Percentiles rank a stretch among this genome's conserved stretches.
Evolutionary conservation across 2,888 invertebrate genomes (phyloP).

Genomic region (Strigamia transsilvanica): DNA sequence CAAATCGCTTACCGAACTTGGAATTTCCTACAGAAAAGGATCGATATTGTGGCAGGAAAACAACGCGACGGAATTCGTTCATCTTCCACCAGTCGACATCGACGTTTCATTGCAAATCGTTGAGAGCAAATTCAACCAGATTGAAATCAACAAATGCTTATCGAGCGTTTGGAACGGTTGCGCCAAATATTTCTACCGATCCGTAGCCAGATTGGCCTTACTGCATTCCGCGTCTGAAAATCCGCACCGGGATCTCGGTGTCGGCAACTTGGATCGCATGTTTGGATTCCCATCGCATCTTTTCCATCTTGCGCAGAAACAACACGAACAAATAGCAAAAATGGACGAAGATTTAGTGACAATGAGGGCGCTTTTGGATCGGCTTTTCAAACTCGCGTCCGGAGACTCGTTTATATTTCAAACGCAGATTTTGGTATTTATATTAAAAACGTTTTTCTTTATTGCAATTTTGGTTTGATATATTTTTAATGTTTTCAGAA

Average conservation of each 20-base stretch:
- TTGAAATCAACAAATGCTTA: slow-evolving; percentile 55
- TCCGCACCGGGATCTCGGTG: slow-evolving; percentile 79
- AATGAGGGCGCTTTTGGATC: slow-evolving; percentile 60
- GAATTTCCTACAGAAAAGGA: slow-evolving; percentile 81
- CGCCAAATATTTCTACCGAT: slow-evolving; percentile 77
- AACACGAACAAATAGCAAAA: neutral
- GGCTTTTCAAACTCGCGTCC: slow-evolving; percentile 33
- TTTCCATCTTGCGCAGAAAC: slow-evolving; percentile 65
- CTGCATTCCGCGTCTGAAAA: slow-evolving; percentile 70
- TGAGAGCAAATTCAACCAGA: neutral
- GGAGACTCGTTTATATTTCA: slow-evolving; percentile 4
- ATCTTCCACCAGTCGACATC: slow-evolving; percentile 76
- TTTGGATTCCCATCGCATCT: slow-evolving; percentile 85
- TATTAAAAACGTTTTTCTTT: neutral
- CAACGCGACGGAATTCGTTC: slow-evolving; percentile 60
- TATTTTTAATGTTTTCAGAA: slow-evolving; percentile 63
- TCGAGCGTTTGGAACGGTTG: slow-evolving; percentile 70
- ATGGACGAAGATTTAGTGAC: neutral
- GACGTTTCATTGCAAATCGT: slow-evolving; percentile 63
- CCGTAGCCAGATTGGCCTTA: slow-evolving; percentile 74
- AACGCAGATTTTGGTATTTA: neutral
- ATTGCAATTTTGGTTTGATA: slow-evolving; percentile 56
- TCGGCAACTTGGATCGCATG: slow-evolving; percentile 82
- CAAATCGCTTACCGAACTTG: slow-evolving; percentile 73
- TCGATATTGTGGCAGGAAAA: slow-evolving; percentile 63